Base-by-base conservation (phyloP, 2,113 vertebrate species). In the Tonatia bakeri region DNA sequence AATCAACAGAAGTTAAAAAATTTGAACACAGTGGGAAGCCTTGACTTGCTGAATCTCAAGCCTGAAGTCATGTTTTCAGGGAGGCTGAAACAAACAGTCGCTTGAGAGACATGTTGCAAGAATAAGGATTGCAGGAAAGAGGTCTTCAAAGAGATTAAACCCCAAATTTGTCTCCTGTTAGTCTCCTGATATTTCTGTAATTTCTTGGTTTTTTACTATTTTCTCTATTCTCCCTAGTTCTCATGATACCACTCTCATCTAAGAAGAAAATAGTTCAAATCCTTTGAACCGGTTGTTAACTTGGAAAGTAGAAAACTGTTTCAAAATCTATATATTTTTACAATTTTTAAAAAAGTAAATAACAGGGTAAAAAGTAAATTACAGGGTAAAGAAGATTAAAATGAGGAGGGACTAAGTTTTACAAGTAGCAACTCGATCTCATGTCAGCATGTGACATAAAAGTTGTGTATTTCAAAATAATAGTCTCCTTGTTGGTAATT, bases 251-350 rank as follows among this genome's bases (percentile, higher is more conserved):
- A 38, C 14, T 47, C 8, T 69, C 72, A 69, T 79, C 45, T 36
- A 64, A 1, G 61, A 90, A 95, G 40, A 87, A 91, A 95, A 61
- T 70, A 70, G 6, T 89, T 90, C 26, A 87, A 54, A n/a, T 90
- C 22, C 24, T 28, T 92, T 69, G 85, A 86, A 76, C 22, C 36
- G 69, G 4, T 90, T 26, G 20, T 90, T 94, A 50, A 82, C 56
- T 94, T 72, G 9, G 90, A 80, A 85, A 65, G 11, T 40, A n/a
- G 12, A 70, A 33, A 67, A 7, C 1, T 13, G 17, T 90, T 61
- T 94, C 33, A 86, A 56, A 67, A 94, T 65, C 13, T 88, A 45
- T 12, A 10, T 84, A 64, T 87, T 70, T 77, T 80, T 81, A 16
- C 40, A n/a, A 5, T 40, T 87, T 69, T 84, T 50, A 64, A 85